These are phyloP conservation scores for Hypselothyrea guttata DNA, from an alignment of 2,888 invertebrate species.

Conservation along the genomic window DNA sequence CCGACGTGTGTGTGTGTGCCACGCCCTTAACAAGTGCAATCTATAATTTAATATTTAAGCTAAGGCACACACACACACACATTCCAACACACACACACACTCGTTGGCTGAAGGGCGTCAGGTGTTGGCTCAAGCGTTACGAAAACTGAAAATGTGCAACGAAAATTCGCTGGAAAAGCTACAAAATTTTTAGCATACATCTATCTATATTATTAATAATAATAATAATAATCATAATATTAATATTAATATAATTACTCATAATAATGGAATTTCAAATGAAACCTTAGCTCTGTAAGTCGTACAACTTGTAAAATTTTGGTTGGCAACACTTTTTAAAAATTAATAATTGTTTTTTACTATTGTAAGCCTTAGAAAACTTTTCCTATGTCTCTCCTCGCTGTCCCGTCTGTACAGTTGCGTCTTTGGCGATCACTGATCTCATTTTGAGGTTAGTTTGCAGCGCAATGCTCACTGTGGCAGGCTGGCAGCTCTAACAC, in stretches of 20 bases:
- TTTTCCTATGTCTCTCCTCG: constrained; percentile 64
- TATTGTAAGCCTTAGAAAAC: constrained; percentile 56
- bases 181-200: constrained; percentile 24
- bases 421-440: too few relatives aligned
- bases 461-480: constrained; percentile 21
- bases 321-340: constrained; percentile 54
- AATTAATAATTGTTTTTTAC: constrained; percentile 46
- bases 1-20: constrained; percentile 35
- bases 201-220: constrained; percentile 30
- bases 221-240: constrained; percentile 33
- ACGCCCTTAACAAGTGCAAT: constrained; percentile 65
- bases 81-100: constrained; percentile 21
- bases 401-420: constrained; percentile 20
- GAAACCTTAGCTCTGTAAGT: constrained; percentile 45
- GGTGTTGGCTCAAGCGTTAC: constrained; percentile 80
- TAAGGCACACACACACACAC: constrained; percentile 18
- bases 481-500: constrained; percentile 38
- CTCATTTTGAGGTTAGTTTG: constrained; percentile 38
- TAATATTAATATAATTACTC: constrained; percentile 36
- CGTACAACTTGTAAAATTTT: constrained; percentile 63
- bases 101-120: constrained; percentile 78
- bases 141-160: constrained; percentile 21
- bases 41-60: constrained; percentile 56
- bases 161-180: constrained; percentile 29
- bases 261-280: constrained; percentile 30